Conservation (phyloP, 2,113 vertebrate genomes). For the Lutjanus erythropterus region DNA sequence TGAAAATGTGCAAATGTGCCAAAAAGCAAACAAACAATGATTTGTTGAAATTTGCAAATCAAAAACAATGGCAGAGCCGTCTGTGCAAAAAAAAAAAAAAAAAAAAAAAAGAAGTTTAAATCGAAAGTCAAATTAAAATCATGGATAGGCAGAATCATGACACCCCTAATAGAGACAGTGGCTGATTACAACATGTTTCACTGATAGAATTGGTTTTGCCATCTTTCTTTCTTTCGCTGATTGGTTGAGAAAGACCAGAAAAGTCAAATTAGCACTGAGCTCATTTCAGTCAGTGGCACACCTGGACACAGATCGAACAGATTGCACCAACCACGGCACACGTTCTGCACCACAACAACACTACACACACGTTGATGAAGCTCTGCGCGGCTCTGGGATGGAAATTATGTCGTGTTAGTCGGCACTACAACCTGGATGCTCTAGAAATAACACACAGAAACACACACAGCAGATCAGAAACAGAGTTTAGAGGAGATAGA, state of each 20-base stretch:
- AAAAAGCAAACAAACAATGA: too few species aligned
- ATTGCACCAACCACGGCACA: constrained; percentile 69
- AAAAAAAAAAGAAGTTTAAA: too few species aligned
- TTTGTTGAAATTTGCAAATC: too few species aligned
- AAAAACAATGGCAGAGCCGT: too few species aligned
- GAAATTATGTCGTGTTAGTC: constrained; percentile 76
- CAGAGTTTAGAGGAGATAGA: constrained; percentile 85
- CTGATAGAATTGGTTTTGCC: constrained; percentile 44
- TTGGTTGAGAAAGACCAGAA: constrained; percentile 52
- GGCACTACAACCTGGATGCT: constrained; percentile 73
- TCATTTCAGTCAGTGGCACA: constrained; percentile 73
- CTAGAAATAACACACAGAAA: constrained; percentile 64
- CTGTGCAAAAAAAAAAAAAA: too few species aligned
- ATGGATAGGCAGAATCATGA: too few species aligned
- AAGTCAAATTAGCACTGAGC: constrained; percentile 60
- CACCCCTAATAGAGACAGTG: constrained; percentile 44
- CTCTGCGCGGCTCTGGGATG: constrained; percentile 73
- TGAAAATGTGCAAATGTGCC: too few species aligned
- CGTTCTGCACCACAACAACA: constrained; percentile 62
- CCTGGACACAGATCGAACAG: constrained; percentile 76
- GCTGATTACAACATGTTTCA: constrained; percentile 50
- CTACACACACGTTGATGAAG: constrained; percentile 69
- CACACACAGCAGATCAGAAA: constrained; percentile 69
- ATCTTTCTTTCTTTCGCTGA: constrained; percentile 44
- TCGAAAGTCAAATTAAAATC: too few species aligned